Percentiles rank a stretch among this genome's conserved stretches.
phyloP scores from a whole-genome alignment of 2,113 vertebrate genomes.

The Melierax canorus region DNA sequence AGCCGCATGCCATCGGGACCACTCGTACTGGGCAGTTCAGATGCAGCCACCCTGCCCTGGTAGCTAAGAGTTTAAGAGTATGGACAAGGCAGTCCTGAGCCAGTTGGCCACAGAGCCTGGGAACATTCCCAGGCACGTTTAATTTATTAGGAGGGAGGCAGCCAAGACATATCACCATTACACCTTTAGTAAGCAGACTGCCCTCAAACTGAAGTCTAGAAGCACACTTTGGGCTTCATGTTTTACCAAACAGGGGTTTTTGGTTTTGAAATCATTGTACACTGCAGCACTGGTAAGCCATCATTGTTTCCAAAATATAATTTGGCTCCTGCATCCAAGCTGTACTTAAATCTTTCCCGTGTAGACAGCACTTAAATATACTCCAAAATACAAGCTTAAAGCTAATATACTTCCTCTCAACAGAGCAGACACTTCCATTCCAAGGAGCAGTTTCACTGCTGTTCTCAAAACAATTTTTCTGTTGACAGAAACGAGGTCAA shows the following conservation, averaged over 20 bases:
- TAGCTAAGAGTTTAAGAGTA: background rate
- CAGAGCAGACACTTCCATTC: background rate
- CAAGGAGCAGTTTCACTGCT: background rate
- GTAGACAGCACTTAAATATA: background rate
- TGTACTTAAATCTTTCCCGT: background rate
- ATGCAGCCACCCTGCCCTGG: background rate
- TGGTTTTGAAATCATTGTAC: background rate
- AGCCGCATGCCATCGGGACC: rapidly evolving
- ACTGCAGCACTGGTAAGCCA: background rate
- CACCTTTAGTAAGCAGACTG: background rate
- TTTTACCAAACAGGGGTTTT: background rate
- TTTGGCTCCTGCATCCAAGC: background rate
- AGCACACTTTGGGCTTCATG: background rate
- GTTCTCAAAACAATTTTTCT: background rate
- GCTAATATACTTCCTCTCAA: background rate
- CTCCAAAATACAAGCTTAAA: background rate
- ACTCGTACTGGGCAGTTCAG: background rate
- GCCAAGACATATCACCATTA: background rate
- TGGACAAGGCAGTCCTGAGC: background rate
- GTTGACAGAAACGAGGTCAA: background rate
- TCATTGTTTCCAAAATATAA: background rate
- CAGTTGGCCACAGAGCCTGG: background rate
- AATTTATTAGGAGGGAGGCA: background rate
- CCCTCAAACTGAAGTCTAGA: background rate
- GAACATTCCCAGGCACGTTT: background rate